Conservation (phyloP, 2,797 vertebrate species). For the Serranus cabrilla region DNA sequence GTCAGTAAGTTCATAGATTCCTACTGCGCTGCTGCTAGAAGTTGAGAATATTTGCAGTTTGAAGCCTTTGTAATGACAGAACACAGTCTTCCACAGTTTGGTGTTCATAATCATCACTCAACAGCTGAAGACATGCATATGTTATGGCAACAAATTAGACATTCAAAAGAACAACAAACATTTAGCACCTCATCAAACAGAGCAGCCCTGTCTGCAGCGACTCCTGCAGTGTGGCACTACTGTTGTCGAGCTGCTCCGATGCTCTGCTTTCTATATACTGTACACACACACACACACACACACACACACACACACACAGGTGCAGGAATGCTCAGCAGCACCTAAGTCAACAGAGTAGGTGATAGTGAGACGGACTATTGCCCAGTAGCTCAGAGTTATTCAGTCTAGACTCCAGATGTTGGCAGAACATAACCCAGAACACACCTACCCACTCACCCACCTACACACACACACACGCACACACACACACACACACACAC, state of each 20-base stretch:
- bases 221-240: conserved; percentile 73
- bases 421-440: conserved; percentile 66
- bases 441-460: conserved; percentile 57
- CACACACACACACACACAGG: conserved; percentile 3
- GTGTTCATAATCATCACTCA: conserved; percentile 69
- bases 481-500: conserved; percentile 29
- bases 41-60: conserved; percentile 58
- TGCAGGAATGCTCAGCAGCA: conserved; percentile 52
- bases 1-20: conserved; percentile 55
- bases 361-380: conserved; percentile 66
- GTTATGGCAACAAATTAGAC: conserved; percentile 80
- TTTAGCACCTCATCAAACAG: conserved; percentile 81
- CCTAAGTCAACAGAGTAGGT: conserved; percentile 73
- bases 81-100: conserved; percentile 54
- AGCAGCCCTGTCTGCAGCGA: conserved; percentile 68
- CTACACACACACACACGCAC: conserved; percentile 30
- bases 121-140: conserved; percentile 73
- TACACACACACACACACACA: conserved; percentile 7
- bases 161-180: conserved; percentile 79
- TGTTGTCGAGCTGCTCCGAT: conserved; percentile 74
- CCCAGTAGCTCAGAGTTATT: conserved; percentile 80
- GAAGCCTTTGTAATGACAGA: conserved; percentile 61
- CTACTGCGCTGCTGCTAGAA: conserved; percentile 48
- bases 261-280: conserved; percentile 46
- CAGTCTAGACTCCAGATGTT: conserved; percentile 94